These are phyloP conservation scores for Pristionchus arcanus DNA, from an alignment of 2,888 invertebrate genomes.

Conservation along the genomic window DNA sequence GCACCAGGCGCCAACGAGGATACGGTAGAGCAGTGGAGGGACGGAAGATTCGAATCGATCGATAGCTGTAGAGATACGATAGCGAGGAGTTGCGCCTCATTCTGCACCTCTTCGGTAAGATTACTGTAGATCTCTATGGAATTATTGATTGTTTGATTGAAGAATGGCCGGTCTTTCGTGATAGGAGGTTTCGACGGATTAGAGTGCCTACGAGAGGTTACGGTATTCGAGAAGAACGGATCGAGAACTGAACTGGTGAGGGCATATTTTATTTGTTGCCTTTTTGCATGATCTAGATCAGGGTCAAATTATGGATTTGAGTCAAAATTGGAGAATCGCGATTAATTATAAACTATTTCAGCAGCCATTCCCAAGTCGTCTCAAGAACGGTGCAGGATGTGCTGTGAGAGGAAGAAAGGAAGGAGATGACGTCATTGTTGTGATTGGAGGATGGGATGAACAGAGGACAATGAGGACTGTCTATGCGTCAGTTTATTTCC, in stretches of 20 bases:
- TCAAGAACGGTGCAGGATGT: slow-evolving; percentile 65
- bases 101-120: slow-evolving; percentile 43
- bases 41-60: slow-evolving; percentile 21
- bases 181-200: slow-evolving; percentile 53
- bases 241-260: neutral
- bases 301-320: neutral
- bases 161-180: slow-evolving; percentile 36
- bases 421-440: slow-evolving; percentile 57
- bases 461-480: slow-evolving; percentile 65
- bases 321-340: neutral
- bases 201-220: slow-evolving; percentile 43
- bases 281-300: no score
- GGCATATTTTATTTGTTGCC: neutral
- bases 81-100: slow-evolving; percentile 46
- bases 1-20: slow-evolving; percentile 11
- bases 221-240: slow-evolving; percentile 23
- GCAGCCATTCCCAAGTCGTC: slow-evolving; percentile 55
- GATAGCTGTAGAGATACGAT: slow-evolving; percentile 16
- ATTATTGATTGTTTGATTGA: neutral
- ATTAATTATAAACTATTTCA: neutral
- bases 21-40: slow-evolving; percentile 50
- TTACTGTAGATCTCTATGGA: neutral
- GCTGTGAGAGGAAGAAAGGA: slow-evolving; percentile 31
- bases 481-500: slow-evolving; percentile 58
- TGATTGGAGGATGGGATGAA: slow-evolving; percentile 77